phyloP scores from a whole-genome alignment of 2,797 vertebrate species.

The Poecilia wingei region DNA sequence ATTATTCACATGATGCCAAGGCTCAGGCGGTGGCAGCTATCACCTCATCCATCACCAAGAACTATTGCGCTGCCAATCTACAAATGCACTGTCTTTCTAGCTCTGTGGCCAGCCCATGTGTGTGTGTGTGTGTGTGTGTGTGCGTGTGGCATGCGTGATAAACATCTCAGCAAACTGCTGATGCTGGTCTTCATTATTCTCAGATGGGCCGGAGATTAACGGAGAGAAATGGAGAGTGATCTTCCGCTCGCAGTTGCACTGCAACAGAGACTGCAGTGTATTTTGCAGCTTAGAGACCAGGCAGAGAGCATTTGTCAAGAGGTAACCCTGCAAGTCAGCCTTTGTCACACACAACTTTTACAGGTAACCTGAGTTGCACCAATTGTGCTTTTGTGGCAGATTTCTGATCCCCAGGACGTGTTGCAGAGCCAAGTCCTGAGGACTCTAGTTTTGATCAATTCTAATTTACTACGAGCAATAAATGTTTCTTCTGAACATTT shows the following conservation, averaged over 20 bases:
- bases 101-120: conserved; percentile 26
- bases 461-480: background rate
- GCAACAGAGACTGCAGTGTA: conserved; percentile 44
- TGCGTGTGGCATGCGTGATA: conserved; percentile 53
- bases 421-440: background rate
- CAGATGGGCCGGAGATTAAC: conserved; percentile 67
- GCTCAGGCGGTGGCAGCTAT: conserved; percentile 75
- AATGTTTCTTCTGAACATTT: background rate
- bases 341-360: conserved; percentile 7
- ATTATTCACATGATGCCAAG: conserved; percentile 78
- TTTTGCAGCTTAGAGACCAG: conserved; percentile 19
- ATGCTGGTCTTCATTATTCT: conserved; percentile 75
- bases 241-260: conserved; percentile 27
- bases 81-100: conserved; percentile 55
- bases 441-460: background rate
- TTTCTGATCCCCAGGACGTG: background rate
- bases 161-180: conserved; percentile 74
- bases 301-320: background rate
- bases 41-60: conserved; percentile 75
- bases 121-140: conserved; percentile 7
- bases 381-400: background rate
- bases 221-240: conserved; percentile 42
- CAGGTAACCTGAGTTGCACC: background rate
- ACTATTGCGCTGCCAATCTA: conserved; percentile 59
- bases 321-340: background rate